Base-by-base conservation (phyloP, 2,797 vertebrate genomes). In the Rhodeus uyekii region DNA sequence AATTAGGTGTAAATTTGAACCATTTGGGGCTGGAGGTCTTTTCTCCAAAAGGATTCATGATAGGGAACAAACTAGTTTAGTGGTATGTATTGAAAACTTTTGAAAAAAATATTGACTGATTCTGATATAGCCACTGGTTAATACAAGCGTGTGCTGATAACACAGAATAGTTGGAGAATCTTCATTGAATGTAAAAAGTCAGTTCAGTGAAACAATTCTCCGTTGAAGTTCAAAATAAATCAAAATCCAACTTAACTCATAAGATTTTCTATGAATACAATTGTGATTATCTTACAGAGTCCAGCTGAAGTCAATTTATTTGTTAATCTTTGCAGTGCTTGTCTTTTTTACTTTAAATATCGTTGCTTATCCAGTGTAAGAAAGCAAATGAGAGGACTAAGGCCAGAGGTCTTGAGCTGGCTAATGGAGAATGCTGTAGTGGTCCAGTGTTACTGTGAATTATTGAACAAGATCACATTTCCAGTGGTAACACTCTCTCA, bases 391-490 rank as follows among this genome's bases (percentile, higher is more conserved):
- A 92, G 92, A 89, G 88, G 87, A 83, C 86, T 89, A 53, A 91
- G 90, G 87, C 90, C 91, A 90, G 86, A 92, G 92, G 92, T 92
- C 90, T 60, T 91, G 88, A 88, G 84, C 86, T 87, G 76, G 78
- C 90, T 91, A 93, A 93, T 92, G 85, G 90, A 84, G 72, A 79
- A 86, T 82, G 89, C 85, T 87, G 89, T 91, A 91, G 91, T 89
- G 88, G 88, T 92, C 91, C 90, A 81, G 87, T 87, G 90, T 91
- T 76, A 68, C 86, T 78, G 48, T 95, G 85, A 93, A 95, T 95
- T 93, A 93, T 95, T 94, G 78, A 95, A 86, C 50, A 72, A 74
- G 88, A 89, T 95, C 92, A 55, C 78, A 90, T 95, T 93, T 93
- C 94, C 71, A 4, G 18, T 69, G 84, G 80, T 87, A 88, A 89